A percentile compares a stretch with the other conserved stretches of the same genome.
These are phyloP conservation scores for Chrysogorgia sp. DNA, from an alignment of 92 coral and sea anemone genomes.

Conservation along the genomic window DNA sequence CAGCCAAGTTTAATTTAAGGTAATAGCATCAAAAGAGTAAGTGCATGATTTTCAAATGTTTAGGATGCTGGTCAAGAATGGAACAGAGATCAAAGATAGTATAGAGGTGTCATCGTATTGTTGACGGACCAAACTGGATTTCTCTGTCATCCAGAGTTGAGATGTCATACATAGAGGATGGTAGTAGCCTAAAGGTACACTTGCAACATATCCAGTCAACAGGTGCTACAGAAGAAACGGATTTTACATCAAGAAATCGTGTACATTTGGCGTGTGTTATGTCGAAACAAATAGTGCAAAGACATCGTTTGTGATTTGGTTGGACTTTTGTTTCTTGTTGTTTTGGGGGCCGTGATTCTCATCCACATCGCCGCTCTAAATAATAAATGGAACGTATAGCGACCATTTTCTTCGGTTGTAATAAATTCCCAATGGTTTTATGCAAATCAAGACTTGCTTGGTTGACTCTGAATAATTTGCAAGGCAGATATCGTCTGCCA, in stretches of 20 bases:
- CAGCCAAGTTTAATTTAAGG: too few species aligned
- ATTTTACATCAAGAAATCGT: constrained; percentile 13
- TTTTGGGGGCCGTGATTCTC: constrained; percentile 21
- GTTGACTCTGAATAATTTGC: too few species aligned
- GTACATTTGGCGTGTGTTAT: constrained; percentile 42
- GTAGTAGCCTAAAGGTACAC: constrained; percentile 51
- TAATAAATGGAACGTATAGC: constrained; percentile 13
- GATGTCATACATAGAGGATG: constrained; percentile 10
- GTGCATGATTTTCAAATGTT: too few species aligned
- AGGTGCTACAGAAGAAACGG: constrained; percentile 36
- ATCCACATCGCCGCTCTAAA: constrained; percentile 18
- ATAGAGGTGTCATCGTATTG: too few species aligned
- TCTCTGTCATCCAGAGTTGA: too few species aligned
- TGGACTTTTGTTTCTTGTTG: constrained; percentile 14
- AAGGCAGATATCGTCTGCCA: too few species aligned
- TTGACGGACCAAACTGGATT: too few species aligned
- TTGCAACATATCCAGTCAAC: constrained; percentile 52
- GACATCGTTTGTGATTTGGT: constrained; percentile 46
- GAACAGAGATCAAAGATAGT: too few species aligned
- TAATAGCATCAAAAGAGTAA: too few species aligned
- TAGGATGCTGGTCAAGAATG: too few species aligned
- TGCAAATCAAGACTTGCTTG: too few species aligned
- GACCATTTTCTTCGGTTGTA: constrained; percentile 16
- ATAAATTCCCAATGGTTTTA: not conserved
- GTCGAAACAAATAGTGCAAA: constrained; percentile 46